A percentile compares a stretch with the other conserved stretches of the same genome.
phyloP scores from a whole-genome alignment of 2,888 invertebrate species.

The Pilophorus perplexus region DNA sequence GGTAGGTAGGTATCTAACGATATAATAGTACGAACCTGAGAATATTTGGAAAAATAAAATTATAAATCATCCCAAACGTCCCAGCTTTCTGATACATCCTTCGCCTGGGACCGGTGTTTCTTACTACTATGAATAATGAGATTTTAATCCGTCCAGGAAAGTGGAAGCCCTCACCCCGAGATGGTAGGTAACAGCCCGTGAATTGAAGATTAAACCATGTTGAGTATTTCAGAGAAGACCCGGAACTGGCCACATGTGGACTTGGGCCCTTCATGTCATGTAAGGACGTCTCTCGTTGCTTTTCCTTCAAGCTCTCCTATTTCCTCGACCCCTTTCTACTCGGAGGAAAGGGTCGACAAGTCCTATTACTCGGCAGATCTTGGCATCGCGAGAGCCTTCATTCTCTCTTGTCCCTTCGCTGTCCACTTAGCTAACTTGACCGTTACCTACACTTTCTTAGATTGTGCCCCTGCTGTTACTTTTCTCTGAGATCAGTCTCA shows the following conservation, averaged over 20 bases:
- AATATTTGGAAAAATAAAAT: too few species aligned
- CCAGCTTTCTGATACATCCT: too few species aligned
- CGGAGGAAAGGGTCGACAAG: conserved; percentile 4
- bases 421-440: conserved; percentile 12
- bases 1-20: too few species aligned
- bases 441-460: conserved; percentile 14
- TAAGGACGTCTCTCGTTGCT: background rate
- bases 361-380: conserved; percentile 18
- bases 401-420: background rate
- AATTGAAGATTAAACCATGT: conserved; percentile 13
- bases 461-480: conserved; percentile 15
- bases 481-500: conserved; percentile 4
- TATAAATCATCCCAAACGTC: too few species aligned
- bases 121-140: too few species aligned
- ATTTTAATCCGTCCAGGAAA: too few species aligned
- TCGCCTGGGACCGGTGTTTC: too few species aligned
- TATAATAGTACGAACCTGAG: too few species aligned
- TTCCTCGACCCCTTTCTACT: conserved; percentile 1
- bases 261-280: conserved; percentile 11
- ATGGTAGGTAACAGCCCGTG: too few species aligned
- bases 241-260: background rate
- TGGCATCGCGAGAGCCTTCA: background rate
- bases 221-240: background rate
- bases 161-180: too few species aligned
- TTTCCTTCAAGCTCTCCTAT: background rate